Evolutionary conservation across 2,888 invertebrate species (phyloP), one percentile per base, ranked within the genome.

Genomic region (Phortica magna): DNA sequence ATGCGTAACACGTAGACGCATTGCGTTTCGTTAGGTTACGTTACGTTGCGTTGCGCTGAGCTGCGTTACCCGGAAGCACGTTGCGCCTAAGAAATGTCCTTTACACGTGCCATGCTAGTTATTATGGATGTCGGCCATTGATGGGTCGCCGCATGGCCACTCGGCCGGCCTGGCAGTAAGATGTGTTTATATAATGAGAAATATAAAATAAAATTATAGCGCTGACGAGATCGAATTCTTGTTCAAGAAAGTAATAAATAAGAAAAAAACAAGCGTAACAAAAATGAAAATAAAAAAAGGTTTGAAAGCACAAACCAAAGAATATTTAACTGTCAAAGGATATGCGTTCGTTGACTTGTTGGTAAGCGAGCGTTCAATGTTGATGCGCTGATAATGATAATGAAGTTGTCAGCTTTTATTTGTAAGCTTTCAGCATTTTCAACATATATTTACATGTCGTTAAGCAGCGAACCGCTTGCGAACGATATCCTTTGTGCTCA

Each of bases 1-100:
- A 67, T 71, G 70, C 70, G 19, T 53, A 48, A 53, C 70, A 71
- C 70, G 70, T 71, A 53, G 53, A 41, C 39, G 64, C 14, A 14
- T 64, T 64, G 31, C 39, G 7, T 39, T 48, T 2, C 48, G 14
- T 48, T 31, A n/a, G n/a, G n/a, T 64, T 64, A 31, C 39, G 7
- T 39, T 48, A 14, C 48, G 14, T 48, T 31, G 64, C 14, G 9
- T 64, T 64, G 31, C 39, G 7, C 12, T 48, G 7, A 3, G 14
- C 7, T 31, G 3, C 31, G 31, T 31, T 31, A 31, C 12, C 64
- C 22, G 64, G 64, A 64, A 39, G 64, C 64, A 2, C 12, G 1
- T 53, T 53, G 53, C n/a, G 64, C 64, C 14, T 39, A 64, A 68
- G 41, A 22, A 68, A 68, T 68, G 48, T 68, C 43, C 48, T 68